Base-by-base conservation (phyloP, 2,113 vertebrate genomes). In the Struthio camelus region DNA sequence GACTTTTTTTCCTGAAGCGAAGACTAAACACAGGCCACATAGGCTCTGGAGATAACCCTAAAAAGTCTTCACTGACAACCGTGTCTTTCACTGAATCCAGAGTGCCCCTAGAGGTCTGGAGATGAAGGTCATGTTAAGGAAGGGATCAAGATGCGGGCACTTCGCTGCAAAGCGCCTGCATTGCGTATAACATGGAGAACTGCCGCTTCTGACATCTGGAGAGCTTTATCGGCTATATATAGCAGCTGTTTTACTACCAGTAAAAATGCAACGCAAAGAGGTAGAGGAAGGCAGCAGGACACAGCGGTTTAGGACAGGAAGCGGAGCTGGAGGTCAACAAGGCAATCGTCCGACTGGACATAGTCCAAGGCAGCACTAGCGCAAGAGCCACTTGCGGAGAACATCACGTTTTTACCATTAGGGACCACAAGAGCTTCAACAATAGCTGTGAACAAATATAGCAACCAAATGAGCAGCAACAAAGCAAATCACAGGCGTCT, bases 391-490 rank as follows among this genome's bases (percentile, higher is more conserved):
- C 76, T 93, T 56, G n/a, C 0, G 64, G 50, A 78, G 61, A 81
- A 46, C 66, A 30, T 75, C 0, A 3, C 65, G 48, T 61, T 82
- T 94, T 42, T 91, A 81, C 51, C 89, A 11, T 72, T 89, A 82
- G 0, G 0, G 44, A 80, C 89, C 71, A 92, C 91, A 95, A 95
- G 61, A 82, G 87, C 89, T 96, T 95, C 95, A 91, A 51, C 95
- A 96, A 96, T 93, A 96, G 51, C 81, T 53, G 56, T 79, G 94
- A 87, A 89, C 95, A 89, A 96, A 95, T 89, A 96, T 89, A 96
- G 96, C 84, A 92, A 91, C 91, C 71, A 89, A 92, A 79, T 34
- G 73, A 93, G 53, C 89, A 81, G 58, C 84, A 85, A 48, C 91
- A 96, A 93, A 95, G 92, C 61, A 64, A 82, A 66, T 94, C 87